These are phyloP conservation scores for Accipiter cooperii DNA, from an alignment of 2,113 vertebrate genomes.

Conservation along the genomic window DNA sequence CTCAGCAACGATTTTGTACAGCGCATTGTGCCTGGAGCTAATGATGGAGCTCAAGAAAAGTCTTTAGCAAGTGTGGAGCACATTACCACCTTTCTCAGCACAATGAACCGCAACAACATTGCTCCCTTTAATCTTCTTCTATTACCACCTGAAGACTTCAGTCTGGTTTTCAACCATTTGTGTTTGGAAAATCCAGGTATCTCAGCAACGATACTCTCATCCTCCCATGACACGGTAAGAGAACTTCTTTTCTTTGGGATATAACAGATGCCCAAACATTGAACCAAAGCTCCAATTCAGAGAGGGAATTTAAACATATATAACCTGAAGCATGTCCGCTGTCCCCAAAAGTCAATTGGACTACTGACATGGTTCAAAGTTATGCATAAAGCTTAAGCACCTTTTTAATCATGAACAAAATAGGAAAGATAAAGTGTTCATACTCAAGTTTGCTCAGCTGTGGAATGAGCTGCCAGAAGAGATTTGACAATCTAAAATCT, in stretches of 20 bases:
- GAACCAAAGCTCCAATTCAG: not conserved
- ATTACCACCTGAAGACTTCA: not conserved
- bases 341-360: not conserved
- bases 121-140: not conserved
- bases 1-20: not conserved
- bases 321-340: not conserved
- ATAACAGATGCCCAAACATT: not conserved
- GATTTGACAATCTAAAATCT: conserved; percentile 4
- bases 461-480: conserved; percentile 19
- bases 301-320: not conserved
- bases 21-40: not conserved
- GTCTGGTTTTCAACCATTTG: not conserved
- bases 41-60: not conserved
- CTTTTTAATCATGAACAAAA: not conserved
- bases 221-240: not conserved
- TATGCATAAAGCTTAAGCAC: not conserved
- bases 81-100: not conserved
- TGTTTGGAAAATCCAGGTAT: not conserved
- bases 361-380: not conserved
- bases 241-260: not conserved
- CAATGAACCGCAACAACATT: not conserved
- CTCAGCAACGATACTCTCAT: not conserved
- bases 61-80: not conserved
- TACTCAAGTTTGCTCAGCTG: not conserved
- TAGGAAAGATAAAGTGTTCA: conserved; percentile 9